Percentiles rank a stretch among this genome's conserved stretches.
These are phyloP conservation scores for Chymomyza costata DNA, from an alignment of 1,140 invertebrate species.

Conservation along the genomic window DNA sequence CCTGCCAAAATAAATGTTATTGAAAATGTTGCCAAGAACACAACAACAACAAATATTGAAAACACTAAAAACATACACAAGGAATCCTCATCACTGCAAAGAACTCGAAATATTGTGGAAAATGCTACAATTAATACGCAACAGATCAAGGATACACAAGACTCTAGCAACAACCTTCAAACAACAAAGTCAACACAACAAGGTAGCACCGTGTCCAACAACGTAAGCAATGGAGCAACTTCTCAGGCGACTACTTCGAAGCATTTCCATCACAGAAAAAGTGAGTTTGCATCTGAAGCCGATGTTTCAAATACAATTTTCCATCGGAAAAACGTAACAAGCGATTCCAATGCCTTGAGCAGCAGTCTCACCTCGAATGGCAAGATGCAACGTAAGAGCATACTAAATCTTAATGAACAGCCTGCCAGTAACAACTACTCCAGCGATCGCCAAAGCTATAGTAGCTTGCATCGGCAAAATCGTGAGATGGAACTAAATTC, in stretches of 20 bases:
- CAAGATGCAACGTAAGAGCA: conserved; percentile 85
- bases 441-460: conserved; percentile 83
- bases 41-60: conserved; percentile 57
- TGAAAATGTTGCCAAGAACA: conserved; percentile 66
- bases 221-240: conserved; percentile 17
- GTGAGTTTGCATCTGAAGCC: conserved; percentile 83
- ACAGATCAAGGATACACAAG: conserved; percentile 27
- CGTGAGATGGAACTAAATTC: conserved; percentile 73
- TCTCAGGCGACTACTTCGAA: conserved; percentile 42
- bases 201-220: conserved; percentile 21
- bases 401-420: conserved; percentile 84
- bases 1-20: conserved; percentile 66
- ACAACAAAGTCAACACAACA: conserved; percentile 23
- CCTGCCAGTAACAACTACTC: conserved; percentile 69
- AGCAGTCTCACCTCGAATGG: conserved; percentile 84
- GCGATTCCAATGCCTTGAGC: conserved; percentile 59
- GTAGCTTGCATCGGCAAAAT: conserved; percentile 82
- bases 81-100: conserved; percentile 51
- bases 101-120: conserved; percentile 47
- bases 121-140: conserved; percentile 22
- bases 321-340: conserved; percentile 80
- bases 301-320: conserved; percentile 85
- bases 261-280: conserved; percentile 80
- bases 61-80: conserved; percentile 63
- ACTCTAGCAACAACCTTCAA: conserved; percentile 28